A percentile compares a stretch with the other conserved stretches of the same genome.
These are phyloP conservation scores for Bubo blakistoni DNA, from an alignment of 2,113 vertebrate genomes.

Conservation along the genomic window DNA sequence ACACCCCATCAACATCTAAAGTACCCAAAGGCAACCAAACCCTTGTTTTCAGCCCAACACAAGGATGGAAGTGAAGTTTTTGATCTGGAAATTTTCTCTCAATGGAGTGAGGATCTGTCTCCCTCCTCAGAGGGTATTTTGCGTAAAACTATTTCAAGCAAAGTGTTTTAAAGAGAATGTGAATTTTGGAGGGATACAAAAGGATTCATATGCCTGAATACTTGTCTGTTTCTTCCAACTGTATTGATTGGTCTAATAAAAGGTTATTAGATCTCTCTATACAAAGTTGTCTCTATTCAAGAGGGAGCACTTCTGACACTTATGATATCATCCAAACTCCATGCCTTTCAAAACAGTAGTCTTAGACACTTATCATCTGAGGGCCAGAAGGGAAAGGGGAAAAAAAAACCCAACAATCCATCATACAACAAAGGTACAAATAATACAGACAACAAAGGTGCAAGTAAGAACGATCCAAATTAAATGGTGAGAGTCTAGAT, in stretches of 20 bases:
- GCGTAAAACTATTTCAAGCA: neutral
- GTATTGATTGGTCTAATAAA: neutral
- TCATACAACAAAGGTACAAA: neutral
- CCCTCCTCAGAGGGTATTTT: neutral
- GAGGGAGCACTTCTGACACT: neutral
- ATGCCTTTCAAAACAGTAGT: neutral
- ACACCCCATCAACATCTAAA: neutral
- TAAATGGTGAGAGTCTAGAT: conserved; percentile 15
- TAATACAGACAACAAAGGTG: conserved; percentile 15
- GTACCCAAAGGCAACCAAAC: neutral
- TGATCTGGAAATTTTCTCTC: neutral
- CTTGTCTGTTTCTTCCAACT: neutral
- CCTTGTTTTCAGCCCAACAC: neutral
- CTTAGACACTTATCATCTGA: neutral
- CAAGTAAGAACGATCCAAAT: neutral
- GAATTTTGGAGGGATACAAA: conserved; percentile 14
- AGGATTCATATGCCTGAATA: neutral
- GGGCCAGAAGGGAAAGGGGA: neutral
- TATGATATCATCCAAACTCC: neutral
- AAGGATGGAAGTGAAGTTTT: neutral
- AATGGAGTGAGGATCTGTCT: neutral
- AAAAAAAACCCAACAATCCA: neutral
- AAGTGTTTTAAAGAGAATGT: neutral
- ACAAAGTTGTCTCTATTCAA: neutral
- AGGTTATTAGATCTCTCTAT: conserved; percentile 24